These are phyloP conservation scores for Phyto melanocephala DNA, from an alignment of 2,888 invertebrate genomes.

Conservation along the genomic window DNA sequence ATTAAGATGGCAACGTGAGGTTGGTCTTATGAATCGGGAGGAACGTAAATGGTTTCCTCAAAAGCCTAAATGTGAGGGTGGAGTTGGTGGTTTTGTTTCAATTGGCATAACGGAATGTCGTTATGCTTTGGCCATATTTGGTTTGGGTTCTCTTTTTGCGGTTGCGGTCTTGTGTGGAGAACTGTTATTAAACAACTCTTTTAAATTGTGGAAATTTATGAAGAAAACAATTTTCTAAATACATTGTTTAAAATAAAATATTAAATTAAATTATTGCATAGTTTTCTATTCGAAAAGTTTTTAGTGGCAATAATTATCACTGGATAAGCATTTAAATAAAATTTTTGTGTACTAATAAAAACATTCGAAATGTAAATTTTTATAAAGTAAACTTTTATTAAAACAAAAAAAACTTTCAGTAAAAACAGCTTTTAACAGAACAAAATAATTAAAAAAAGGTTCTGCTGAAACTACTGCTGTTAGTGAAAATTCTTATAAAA, in stretches of 20 bases:
- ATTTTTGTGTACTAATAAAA: no score
- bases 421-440: background rate
- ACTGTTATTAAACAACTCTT: conserved; percentile 44
- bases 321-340: no score
- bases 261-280: no score
- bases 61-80: conserved; percentile 80
- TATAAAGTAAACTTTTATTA: no score
- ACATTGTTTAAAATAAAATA: no score
- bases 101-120: conserved; percentile 81
- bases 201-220: conserved; percentile 5
- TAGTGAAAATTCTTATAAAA: no score
- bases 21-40: conserved; percentile 80
- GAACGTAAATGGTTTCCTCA: conserved; percentile 81
- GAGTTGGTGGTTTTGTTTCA: conserved; percentile 80
- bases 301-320: no score
- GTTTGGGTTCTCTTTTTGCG: conserved; percentile 71
- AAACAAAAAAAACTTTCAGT: background rate
- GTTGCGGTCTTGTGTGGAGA: conserved; percentile 70
- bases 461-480: no score
- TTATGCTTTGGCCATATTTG: conserved; percentile 79
- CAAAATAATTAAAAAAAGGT: no score
- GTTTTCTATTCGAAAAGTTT: no score
- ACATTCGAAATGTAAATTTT: no score
- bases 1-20: conserved; percentile 82
- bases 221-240: background rate